phyloP scores from a whole-genome alignment of 35 echinoderm and acorn worm species.

The Strongylocentrotus purpuratus region DNA sequence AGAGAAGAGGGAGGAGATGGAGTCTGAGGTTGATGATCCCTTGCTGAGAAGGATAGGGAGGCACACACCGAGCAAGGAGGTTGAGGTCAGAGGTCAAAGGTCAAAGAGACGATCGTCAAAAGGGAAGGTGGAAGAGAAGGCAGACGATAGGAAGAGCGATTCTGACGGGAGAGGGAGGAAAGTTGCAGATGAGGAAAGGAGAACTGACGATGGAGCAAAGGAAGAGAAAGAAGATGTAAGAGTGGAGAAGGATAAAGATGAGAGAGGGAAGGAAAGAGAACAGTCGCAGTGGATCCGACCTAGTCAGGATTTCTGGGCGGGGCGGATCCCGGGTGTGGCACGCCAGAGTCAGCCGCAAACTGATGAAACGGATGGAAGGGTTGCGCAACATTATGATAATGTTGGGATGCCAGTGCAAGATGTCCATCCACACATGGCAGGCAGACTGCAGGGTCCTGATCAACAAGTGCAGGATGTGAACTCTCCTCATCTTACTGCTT shows the following conservation, averaged over 20 bases:
- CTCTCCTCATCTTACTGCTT: background rate
- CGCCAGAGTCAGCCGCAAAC: background rate
- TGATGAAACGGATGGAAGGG: background rate
- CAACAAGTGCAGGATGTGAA: background rate
- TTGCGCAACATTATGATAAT: background rate
- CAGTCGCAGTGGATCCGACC: constrained; percentile 14
- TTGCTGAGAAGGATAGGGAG: constrained; percentile 31
- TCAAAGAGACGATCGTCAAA: background rate
- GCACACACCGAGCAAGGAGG: background rate
- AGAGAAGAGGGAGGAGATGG: constrained; percentile 24
- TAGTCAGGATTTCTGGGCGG: constrained; percentile 33
- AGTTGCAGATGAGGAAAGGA: background rate
- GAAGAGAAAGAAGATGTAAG: background rate
- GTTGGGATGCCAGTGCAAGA: background rate
- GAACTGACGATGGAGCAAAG: background rate
- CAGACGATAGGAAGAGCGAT: background rate
- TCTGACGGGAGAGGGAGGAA: background rate
- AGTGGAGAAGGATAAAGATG: background rate
- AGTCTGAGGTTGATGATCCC: constrained; percentile 22
- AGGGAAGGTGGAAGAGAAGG: background rate
- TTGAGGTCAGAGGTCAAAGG: constrained; percentile 18
- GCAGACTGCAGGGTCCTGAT: background rate
- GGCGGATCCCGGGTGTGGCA: constrained; percentile 1
- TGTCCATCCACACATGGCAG: background rate
- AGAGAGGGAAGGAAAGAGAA: background rate